phyloP scores from a whole-genome alignment of 2,888 invertebrate genomes.

The Diarsia dahlii region DNA sequence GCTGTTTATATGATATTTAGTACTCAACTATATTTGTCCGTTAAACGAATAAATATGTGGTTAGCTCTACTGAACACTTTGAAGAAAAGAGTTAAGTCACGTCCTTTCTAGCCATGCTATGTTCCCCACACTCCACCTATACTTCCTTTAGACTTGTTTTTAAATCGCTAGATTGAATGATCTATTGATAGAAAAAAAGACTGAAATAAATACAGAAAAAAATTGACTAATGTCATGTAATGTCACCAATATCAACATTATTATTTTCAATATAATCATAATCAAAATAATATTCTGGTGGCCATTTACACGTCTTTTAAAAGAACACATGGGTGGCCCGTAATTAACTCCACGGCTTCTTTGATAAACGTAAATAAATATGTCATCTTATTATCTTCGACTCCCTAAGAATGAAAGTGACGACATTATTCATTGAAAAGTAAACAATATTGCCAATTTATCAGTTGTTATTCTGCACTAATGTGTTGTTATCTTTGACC shows the following conservation, averaged over 20 bases:
- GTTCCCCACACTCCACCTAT: too few species aligned
- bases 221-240: too few species aligned
- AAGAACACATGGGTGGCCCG: neutral
- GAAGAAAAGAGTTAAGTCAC: too few species aligned
- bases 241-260: neutral
- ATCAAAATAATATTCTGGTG: neutral
- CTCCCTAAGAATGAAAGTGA: conserved; percentile 14
- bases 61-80: too few species aligned
- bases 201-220: too few species aligned
- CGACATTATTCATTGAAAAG: conserved; percentile 42
- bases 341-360: conserved; percentile 12
- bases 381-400: conserved; percentile 15
- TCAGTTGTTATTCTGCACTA: conserved; percentile 51
- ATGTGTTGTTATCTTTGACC: conserved; percentile 41
- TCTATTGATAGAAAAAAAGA: too few species aligned
- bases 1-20: too few species aligned
- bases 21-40: too few species aligned
- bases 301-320: neutral
- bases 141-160: too few species aligned
- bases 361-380: conserved; percentile 27
- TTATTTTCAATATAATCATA: neutral
- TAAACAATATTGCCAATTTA: conserved; percentile 42
- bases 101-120: too few species aligned
- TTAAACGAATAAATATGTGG: too few species aligned
- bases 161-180: too few species aligned